These are phyloP conservation scores for Parapsyche elsis DNA, from an alignment of 1,140 invertebrate genomes.

Conservation along the genomic window DNA sequence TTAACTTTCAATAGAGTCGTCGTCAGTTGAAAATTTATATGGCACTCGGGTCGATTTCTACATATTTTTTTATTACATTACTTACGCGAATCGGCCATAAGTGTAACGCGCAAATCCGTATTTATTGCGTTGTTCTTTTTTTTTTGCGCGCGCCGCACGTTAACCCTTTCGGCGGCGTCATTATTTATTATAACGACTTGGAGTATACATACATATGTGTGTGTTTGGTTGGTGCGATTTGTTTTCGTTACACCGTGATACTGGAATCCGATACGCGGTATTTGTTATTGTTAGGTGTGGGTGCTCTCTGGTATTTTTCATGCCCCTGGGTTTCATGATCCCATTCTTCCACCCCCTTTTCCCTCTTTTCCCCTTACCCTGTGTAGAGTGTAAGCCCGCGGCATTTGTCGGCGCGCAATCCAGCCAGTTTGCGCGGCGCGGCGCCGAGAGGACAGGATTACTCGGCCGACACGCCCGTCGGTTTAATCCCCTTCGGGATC, in stretches of 20 bases:
- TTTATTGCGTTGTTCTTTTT: background rate
- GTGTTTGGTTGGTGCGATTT: background rate
- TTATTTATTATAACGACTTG: slow-evolving; percentile 29
- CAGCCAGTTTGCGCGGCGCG: background rate
- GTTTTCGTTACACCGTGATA: slow-evolving; percentile 5
- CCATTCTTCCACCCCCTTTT: too few relatives aligned
- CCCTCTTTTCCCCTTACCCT: background rate
- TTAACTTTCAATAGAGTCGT: too few relatives aligned
- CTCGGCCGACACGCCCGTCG: slow-evolving; percentile 1
- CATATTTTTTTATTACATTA: slow-evolving; percentile 29
- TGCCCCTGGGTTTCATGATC: too few relatives aligned
- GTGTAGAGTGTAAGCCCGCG: background rate
- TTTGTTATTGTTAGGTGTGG: too few relatives aligned
- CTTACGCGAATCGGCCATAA: slow-evolving; percentile 23
- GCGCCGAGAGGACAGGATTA: slow-evolving; percentile 5
- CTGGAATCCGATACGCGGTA: too few relatives aligned
- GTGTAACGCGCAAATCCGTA: slow-evolving; percentile 14
- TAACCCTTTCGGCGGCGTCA: slow-evolving; percentile 26
- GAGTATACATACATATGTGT: too few relatives aligned
- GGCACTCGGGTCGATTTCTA: slow-evolving; percentile 6
- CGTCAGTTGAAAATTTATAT: background rate
- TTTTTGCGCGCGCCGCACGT: slow-evolving; percentile 12
- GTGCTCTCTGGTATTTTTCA: too few relatives aligned
- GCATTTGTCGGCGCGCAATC: slow-evolving; percentile 17
- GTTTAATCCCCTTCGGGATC: slow-evolving; percentile 8